Conservation (phyloP, 2,888 invertebrate genomes). For the Anticlea derivata region DNA sequence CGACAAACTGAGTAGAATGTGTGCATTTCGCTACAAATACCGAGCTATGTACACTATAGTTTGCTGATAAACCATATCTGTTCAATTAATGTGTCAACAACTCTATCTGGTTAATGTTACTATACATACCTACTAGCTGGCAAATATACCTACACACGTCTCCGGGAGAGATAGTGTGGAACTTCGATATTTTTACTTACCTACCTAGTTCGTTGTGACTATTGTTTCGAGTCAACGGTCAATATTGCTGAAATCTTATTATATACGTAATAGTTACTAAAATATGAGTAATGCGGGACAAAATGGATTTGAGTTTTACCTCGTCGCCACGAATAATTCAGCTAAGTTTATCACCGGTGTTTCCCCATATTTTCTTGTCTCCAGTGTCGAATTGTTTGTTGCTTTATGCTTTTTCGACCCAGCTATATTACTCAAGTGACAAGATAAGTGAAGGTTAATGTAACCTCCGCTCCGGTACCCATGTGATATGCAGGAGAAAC, state of each 20-base stretch:
- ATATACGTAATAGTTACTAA: not conserved
- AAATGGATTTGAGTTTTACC: not conserved
- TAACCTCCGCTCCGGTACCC: no score
- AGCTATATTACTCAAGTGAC: not conserved
- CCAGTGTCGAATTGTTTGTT: not conserved
- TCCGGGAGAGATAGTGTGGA: slow-evolving; percentile 3
- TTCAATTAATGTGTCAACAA: slow-evolving; percentile 73
- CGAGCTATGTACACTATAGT: slow-evolving; percentile 28
- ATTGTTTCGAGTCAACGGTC: not conserved
- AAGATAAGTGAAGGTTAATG: not conserved
- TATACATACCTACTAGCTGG: slow-evolving; percentile 11
- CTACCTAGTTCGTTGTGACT: slow-evolving; percentile 3
- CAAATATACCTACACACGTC: slow-evolving; percentile 13
- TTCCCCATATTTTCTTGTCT: not conserved
- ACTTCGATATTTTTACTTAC: slow-evolving; percentile 6
- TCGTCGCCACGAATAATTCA: not conserved
- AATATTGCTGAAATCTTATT: not conserved
- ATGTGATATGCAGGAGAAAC: no score
- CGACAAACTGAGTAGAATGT: slow-evolving; percentile 25
- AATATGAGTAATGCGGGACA: no score
- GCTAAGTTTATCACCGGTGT: not conserved
- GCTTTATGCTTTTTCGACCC: slow-evolving; percentile 1
- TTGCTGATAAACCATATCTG: slow-evolving; percentile 72
- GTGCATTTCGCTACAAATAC: slow-evolving; percentile 24
- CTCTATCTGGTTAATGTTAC: slow-evolving; percentile 57